Evolutionary conservation across 2,113 vertebrate species (phyloP), one percentile per base, ranked within the genome.

Genomic region (Columba livia): DNA sequence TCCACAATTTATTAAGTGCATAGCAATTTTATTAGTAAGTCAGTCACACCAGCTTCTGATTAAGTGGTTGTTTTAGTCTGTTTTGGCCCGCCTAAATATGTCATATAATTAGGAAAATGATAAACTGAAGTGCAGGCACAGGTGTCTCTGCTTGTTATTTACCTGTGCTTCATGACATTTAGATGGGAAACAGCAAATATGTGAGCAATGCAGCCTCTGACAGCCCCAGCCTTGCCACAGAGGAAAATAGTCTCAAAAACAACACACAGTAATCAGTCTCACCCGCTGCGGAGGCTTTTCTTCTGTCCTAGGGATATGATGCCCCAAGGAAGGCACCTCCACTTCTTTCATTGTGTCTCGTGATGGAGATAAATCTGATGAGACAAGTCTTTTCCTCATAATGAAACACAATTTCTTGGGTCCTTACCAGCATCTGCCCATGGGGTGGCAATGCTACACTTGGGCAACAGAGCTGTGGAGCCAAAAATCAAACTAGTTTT

Each of bases 61-160:
- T 91, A 85, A 95, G 44, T 57, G 50, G 38, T 69, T 95, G 81
- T 54, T 93, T 94, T 73, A 82, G 54, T 36, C 54, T 91, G 84
- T 91, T 95, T 95, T 88, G 74, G 48, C 81, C 93, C 74, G 89
- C 1, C 3, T 32, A 94, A 79, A 88, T 60, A 69, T 81, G 58
- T 44, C 53, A 72, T 51, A 53, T 91, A 94, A 96, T 94, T 88
- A 94, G 58, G 72, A 85, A 93, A 95, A 87, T 56, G 3, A 95
- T 90, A 71, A 91, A 60, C n/a, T 86, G 64, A 86, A 94, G 42
- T 71, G 51, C 64, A 74, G 79, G 57, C 48, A 60, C 88, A 93
- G 82, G 85, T 86, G 82, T 60, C 20, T 82, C 62, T 88, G n/a
- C 78, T 95, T 95, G 62, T 77, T 94, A 67, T 93, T 96, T 93